Conservation (phyloP, 2,113 vertebrate genomes). For the Perca flavescens region DNA sequence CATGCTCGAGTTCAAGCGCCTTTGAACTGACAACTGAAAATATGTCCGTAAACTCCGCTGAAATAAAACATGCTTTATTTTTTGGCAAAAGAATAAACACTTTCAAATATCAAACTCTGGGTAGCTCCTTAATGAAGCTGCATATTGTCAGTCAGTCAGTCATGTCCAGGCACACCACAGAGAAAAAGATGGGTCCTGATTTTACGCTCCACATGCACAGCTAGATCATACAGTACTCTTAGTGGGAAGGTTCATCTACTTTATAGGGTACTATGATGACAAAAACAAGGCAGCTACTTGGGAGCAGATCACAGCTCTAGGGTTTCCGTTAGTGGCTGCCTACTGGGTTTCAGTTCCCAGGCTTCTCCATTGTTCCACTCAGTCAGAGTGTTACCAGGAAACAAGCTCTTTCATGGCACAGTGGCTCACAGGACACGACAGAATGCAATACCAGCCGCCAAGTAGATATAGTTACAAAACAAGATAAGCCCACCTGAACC, state of each 20-base stretch:
- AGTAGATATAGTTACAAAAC: conserved; percentile 65
- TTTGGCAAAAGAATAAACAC: conserved; percentile 57
- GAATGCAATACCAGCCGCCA: conserved; percentile 34
- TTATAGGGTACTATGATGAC: conserved; percentile 54
- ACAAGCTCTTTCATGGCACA: conserved; percentile 45
- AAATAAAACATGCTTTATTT: conserved; percentile 43
- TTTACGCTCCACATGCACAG: conserved; percentile 40
- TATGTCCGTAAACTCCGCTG: conserved; percentile 28
- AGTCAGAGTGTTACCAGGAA: conserved; percentile 49
- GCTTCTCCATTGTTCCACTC: conserved; percentile 70
- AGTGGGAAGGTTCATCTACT: conserved; percentile 52
- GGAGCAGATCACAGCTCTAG: conserved; percentile 66
- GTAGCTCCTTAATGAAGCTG: conserved; percentile 31
- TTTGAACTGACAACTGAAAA: conserved; percentile 61
- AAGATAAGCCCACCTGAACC: conserved; percentile 41
- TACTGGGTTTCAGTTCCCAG: conserved; percentile 77
- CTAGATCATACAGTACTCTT: conserved; percentile 30
- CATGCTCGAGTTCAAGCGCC: conserved; percentile 13
- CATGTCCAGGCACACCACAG: conserved; percentile 39
- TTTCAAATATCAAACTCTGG: conserved; percentile 47
- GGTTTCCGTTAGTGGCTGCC: conserved; percentile 60
- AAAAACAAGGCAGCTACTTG: conserved; percentile 69
- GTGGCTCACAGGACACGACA: conserved; percentile 30
- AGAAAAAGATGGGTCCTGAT: conserved; percentile 29
- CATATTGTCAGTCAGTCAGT: conserved; percentile 54